Evolutionary conservation across 2,888 invertebrate genomes (phyloP).

Genomic region (Epinotia demarniana): DNA sequence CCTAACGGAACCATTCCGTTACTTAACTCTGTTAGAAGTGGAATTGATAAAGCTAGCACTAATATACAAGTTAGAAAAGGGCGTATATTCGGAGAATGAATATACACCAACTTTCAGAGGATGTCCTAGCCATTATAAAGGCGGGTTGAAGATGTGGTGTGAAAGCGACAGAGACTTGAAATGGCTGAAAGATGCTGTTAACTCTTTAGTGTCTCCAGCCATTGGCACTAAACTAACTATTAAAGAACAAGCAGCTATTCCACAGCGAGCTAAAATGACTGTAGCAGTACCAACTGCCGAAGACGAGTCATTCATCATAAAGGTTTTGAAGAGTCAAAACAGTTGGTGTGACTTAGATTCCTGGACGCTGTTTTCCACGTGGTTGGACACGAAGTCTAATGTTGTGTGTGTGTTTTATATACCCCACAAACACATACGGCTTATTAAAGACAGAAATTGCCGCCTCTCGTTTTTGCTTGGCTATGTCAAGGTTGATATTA

Average conservation of each 20-base stretch:
- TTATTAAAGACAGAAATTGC: constrained; percentile 14
- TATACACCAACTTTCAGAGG: constrained; percentile 36
- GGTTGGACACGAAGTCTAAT: not conserved
- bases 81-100: constrained; percentile 2
- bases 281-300: constrained; percentile 1
- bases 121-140: constrained; percentile 22
- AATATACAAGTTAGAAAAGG: constrained; percentile 18
- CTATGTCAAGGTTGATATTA: constrained; percentile 17
- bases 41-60: constrained; percentile 26
- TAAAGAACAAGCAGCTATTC: constrained; percentile 6
- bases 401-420: constrained; percentile 33
- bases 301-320: constrained; percentile 1
- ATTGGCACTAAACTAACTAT: constrained; percentile 15
- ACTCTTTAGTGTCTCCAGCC: constrained; percentile 10
- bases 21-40: constrained; percentile 26
- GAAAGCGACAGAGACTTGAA: constrained; percentile 39
- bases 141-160: constrained; percentile 28
- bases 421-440: constrained; percentile 22
- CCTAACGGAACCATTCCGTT: constrained; percentile 26
- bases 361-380: constrained; percentile 27
- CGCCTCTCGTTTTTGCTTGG: constrained; percentile 30
- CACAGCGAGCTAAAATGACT: constrained; percentile 20
- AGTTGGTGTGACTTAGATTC: constrained; percentile 29
- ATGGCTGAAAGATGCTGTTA: constrained; percentile 32
- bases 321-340: constrained; percentile 31